These are phyloP conservation scores for Ectemnius lituratus DNA, from an alignment of 2,888 invertebrate species.

Conservation along the genomic window DNA sequence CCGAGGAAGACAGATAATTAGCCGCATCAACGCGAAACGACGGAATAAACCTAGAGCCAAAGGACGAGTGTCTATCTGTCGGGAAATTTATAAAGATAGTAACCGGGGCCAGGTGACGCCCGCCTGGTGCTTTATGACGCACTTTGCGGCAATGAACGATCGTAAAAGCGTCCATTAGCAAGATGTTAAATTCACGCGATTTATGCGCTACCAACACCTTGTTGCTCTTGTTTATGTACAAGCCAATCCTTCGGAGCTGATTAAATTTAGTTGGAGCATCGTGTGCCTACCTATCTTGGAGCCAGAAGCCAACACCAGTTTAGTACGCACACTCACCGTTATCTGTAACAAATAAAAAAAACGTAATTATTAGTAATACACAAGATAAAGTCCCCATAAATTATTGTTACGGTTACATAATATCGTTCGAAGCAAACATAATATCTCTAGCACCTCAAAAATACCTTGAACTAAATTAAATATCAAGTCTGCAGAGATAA, in stretches of 20 bases:
- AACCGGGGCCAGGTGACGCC: slow-evolving; percentile 37
- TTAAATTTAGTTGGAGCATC: slow-evolving; percentile 13
- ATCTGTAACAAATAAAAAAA: slow-evolving; percentile 54
- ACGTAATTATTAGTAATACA: background rate
- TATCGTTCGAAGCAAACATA: too few relatives aligned
- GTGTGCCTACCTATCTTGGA: too few relatives aligned
- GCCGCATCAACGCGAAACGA: slow-evolving; percentile 14
- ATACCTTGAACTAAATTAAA: too few relatives aligned
- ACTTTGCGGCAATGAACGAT: slow-evolving; percentile 56
- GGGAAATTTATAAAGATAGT: slow-evolving; percentile 42
- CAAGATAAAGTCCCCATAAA: too few relatives aligned
- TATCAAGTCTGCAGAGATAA: too few relatives aligned
- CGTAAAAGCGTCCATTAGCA: slow-evolving; percentile 55
- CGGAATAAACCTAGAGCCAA: slow-evolving; percentile 31
- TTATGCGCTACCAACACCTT: slow-evolving; percentile 44
- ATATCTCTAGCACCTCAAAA: too few relatives aligned
- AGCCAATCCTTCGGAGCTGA: slow-evolving; percentile 18
- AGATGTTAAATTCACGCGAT: slow-evolving; percentile 36
- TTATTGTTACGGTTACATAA: too few relatives aligned
- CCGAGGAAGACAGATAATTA: slow-evolving; percentile 26
- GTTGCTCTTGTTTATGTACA: slow-evolving; percentile 26
- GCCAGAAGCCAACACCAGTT: background rate
- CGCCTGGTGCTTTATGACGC: slow-evolving; percentile 50
- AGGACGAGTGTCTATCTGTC: slow-evolving; percentile 18
- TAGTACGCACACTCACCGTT: slow-evolving; percentile 41